Evolutionary conservation across 35 echinoderm and acorn worm genomes (phyloP).

Genomic region (Holothuria glaberrima): DNA sequence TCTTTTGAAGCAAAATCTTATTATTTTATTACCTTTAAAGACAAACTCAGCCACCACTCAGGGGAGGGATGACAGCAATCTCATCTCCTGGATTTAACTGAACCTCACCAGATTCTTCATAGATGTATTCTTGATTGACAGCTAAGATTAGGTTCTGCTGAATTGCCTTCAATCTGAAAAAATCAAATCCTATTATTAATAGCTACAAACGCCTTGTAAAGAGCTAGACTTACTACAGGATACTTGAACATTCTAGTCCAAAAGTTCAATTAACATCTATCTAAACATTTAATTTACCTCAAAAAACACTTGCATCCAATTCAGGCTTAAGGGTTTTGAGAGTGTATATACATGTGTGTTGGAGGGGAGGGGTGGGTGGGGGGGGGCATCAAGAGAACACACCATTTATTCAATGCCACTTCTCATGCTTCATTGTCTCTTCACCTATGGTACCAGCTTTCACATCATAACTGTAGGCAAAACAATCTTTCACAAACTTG

Average conservation of each 20-base stretch:
- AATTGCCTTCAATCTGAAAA: slow-evolving; percentile 66
- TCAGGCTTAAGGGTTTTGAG: background rate
- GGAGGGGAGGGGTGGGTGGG: background rate
- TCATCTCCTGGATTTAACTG: slow-evolving; percentile 70
- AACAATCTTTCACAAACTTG: too few relatives aligned
- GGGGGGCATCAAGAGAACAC: too few relatives aligned
- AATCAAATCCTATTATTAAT: background rate
- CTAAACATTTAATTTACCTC: background rate
- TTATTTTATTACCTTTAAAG: background rate
- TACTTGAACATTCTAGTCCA: background rate
- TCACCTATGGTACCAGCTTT: too few relatives aligned
- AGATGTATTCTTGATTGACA: slow-evolving; percentile 82
- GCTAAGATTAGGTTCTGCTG: slow-evolving; percentile 70
- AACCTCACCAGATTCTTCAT: slow-evolving; percentile 27
- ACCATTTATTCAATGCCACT: too few relatives aligned
- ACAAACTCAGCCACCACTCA: slow-evolving; percentile 82
- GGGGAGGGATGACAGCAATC: slow-evolving; percentile 91
- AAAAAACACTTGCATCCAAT: too few relatives aligned
- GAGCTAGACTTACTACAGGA: too few relatives aligned
- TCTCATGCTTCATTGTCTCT: too few relatives aligned
- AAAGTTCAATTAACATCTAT: background rate
- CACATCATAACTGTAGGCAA: too few relatives aligned
- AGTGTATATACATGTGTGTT: background rate
- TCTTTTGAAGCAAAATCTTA: too few relatives aligned
- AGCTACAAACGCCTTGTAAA: background rate